Base-by-base conservation (phyloP, 2,113 vertebrate species). In the Hyaena hyaena region DNA sequence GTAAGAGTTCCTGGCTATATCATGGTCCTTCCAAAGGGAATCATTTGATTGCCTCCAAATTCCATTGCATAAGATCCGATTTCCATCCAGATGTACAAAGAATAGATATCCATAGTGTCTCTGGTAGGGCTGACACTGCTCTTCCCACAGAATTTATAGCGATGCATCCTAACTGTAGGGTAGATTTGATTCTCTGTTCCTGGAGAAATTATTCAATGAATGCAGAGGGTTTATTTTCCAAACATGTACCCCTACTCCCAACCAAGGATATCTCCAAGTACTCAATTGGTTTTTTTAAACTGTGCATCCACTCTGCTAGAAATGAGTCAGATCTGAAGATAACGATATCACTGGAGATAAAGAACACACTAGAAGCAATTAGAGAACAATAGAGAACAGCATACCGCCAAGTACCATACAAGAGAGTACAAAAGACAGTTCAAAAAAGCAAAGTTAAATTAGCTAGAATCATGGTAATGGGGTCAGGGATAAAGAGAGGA, bases 101-200 rank as follows among this genome's bases (percentile, higher is more conserved):
- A 96, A 19, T 10, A 73, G 16, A 83, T 6, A 21, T 24, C 43
- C 19, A 14, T 12, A 28, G 11, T 65, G 26, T 17, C 50, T 83
- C 12, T 50, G 6, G 24, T n/a, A 35, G 35, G 48, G n/a, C 15
- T 16, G 12, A 45, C 33, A 24, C 11, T 88, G 39, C 9, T 90
- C 24, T 93, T 68, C 45, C 16, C 24, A 69, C 4, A 14, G 19
- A 89, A 92, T 61, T n/a, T 74, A 11, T 45, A 65, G 82, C 3
- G 5, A 50, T 19, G 0, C 24, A 63, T 4, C 55, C 26, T 93
- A 33, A 45, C 50, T 68, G 14, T 8, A 21, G 77, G 48, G 12
- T 2, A 87, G n/a, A 93, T 48, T 48, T 71, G 24, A 24, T 79
- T 85, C 50, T 90, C 33, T 88, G 58, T 93, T 94, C 89, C 86